phyloP scores from a whole-genome alignment of 2,113 vertebrate genomes.

The Lophotis ruficrista region DNA sequence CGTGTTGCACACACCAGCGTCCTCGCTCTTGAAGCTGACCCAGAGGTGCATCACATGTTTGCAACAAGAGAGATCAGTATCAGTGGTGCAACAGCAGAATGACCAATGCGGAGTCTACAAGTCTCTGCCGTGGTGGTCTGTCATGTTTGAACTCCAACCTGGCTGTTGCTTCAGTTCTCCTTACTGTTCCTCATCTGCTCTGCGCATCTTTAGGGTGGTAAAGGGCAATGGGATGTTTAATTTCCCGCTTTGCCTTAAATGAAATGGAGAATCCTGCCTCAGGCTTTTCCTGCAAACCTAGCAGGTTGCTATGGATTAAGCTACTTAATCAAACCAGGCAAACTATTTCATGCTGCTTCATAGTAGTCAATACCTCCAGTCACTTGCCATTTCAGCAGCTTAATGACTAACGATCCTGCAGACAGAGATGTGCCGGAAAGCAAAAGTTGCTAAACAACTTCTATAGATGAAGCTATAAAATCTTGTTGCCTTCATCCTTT shows the following conservation, averaged over 20 bases:
- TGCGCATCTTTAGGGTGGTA: background rate
- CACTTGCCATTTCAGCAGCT: slow-evolving; percentile 69
- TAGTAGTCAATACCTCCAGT: slow-evolving; percentile 43
- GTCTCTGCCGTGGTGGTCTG: rapidly evolving
- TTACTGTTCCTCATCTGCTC: background rate
- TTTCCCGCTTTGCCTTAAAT: slow-evolving; percentile 15
- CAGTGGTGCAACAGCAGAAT: background rate
- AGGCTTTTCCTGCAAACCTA: slow-evolving; percentile 51
- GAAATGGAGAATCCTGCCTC: slow-evolving; percentile 39
- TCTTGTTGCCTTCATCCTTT: slow-evolving; percentile 15
- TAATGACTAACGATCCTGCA: slow-evolving; percentile 40
- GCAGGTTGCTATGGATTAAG: slow-evolving; percentile 57
- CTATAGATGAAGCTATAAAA: slow-evolving; percentile 32
- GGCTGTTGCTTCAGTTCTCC: background rate
- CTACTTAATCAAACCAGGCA: slow-evolving; percentile 61
- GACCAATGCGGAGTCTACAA: rapidly evolving
- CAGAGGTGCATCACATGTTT: background rate
- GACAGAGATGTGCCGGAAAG: slow-evolving; percentile 37
- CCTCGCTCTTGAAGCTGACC: background rate
- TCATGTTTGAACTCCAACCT: background rate
- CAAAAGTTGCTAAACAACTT: slow-evolving; percentile 59
- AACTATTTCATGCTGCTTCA: slow-evolving; percentile 44
- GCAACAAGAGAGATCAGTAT: background rate
- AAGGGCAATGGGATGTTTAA: background rate
- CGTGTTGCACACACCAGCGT: background rate